These are phyloP conservation scores for Sitta europaea DNA, from an alignment of 2,113 vertebrate species.

Conservation along the genomic window DNA sequence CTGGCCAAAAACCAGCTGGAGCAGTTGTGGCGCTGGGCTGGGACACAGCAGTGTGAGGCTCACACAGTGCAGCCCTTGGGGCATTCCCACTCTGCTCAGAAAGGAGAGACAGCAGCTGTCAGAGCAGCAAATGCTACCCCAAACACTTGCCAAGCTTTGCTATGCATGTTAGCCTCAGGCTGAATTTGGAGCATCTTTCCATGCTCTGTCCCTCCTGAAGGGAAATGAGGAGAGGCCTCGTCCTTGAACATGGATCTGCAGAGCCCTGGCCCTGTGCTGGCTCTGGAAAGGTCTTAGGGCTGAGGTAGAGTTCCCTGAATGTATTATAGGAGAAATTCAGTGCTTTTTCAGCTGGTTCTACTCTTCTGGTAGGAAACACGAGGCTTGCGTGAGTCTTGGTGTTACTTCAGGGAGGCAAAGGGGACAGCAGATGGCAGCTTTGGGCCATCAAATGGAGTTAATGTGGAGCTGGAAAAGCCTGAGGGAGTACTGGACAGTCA, in stretches of 20 bases:
- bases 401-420: background rate
- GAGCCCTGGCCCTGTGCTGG: background rate
- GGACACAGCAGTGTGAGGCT: background rate
- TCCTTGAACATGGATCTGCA: fast-evolving
- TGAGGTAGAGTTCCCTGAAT: background rate
- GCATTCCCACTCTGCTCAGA: background rate
- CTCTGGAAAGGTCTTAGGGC: background rate
- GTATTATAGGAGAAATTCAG: background rate
- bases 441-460: background rate
- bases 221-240: fast-evolving
- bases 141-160: background rate
- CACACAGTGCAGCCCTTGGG: background rate
- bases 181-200: background rate
- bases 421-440: constrained; percentile 35
- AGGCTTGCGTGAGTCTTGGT: background rate
- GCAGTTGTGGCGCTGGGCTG: fast-evolving
- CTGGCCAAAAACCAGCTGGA: background rate
- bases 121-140: background rate
- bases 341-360: background rate
- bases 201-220: background rate
- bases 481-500: background rate
- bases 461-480: background rate
- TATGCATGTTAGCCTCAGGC: background rate
- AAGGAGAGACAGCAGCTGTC: background rate
- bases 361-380: background rate